Percentiles rank a stretch among this genome's conserved stretches.
phyloP scores from a whole-genome alignment of 2,888 invertebrate genomes.

The Coelinius sp. region DNA sequence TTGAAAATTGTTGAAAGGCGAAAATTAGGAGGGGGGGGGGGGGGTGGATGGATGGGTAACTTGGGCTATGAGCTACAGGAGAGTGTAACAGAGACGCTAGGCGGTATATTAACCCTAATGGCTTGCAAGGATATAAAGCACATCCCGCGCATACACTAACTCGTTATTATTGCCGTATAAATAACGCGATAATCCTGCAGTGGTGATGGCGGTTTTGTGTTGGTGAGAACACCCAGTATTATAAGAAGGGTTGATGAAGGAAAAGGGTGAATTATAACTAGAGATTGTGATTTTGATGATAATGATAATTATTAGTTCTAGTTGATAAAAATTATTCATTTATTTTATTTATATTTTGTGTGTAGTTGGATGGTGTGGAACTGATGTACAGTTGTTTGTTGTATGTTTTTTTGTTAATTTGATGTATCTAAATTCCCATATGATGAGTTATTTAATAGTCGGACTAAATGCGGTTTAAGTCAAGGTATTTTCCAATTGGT shows the following conservation, averaged over 20 bases:
- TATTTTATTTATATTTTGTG: too few relatives aligned
- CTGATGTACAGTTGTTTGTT: too few relatives aligned
- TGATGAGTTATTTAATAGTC: too few relatives aligned
- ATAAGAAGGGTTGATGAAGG: slow-evolving; percentile 35
- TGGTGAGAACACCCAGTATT: slow-evolving; percentile 34
- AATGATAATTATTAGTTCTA: background rate
- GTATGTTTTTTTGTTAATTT: too few relatives aligned
- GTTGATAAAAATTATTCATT: too few relatives aligned
- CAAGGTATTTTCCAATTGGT: too few relatives aligned
- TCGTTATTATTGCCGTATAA: slow-evolving; percentile 71
- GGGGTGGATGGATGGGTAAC: too few relatives aligned
- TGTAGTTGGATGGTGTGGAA: too few relatives aligned
- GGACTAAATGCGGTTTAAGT: too few relatives aligned
- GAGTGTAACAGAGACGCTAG: slow-evolving; percentile 48
- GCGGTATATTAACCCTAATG: slow-evolving; percentile 70
- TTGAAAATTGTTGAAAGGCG: background rate
- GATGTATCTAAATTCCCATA: too few relatives aligned
- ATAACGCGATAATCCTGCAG: slow-evolving; percentile 69
- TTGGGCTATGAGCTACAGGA: slow-evolving; percentile 35
- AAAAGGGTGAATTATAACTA: slow-evolving; percentile 42
- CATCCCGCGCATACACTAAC: slow-evolving; percentile 70
- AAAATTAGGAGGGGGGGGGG: slow-evolving; percentile 20
- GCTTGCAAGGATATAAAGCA: slow-evolving; percentile 70
- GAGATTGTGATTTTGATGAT: slow-evolving; percentile 32
- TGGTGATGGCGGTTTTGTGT: slow-evolving; percentile 53